phyloP scores from a whole-genome alignment of 2,113 vertebrate species.

The Grallaria varia region DNA sequence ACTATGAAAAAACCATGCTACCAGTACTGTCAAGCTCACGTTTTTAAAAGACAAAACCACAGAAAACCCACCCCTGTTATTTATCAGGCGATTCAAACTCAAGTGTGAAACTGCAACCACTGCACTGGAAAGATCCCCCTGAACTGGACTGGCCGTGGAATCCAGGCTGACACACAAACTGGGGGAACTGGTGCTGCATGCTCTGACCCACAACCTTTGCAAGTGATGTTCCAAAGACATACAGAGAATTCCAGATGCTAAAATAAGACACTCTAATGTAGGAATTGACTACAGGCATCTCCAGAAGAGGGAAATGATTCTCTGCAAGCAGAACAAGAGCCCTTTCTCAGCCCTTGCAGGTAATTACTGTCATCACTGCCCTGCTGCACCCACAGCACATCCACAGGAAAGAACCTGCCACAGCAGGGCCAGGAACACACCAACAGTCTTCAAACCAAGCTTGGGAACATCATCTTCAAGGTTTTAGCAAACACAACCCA shows the following conservation, averaged over 20 bases:
- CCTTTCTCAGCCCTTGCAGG: not conserved
- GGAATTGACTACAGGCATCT: not conserved
- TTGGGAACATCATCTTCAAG: not conserved
- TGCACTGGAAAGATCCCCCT: not conserved
- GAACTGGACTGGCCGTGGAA: rapidly evolving
- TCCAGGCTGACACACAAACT: not conserved
- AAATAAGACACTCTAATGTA: not conserved
- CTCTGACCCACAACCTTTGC: not conserved
- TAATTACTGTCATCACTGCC: not conserved
- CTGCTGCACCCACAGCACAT: not conserved
- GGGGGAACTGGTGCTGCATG: not conserved
- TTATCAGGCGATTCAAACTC: not conserved
- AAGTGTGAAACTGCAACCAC: not conserved
- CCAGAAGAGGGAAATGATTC: not conserved
- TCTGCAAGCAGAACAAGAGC: not conserved
- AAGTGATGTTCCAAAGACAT: not conserved
- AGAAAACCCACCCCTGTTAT: not conserved
- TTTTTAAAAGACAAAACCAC: not conserved
- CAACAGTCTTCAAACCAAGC: not conserved
- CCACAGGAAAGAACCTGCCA: not conserved
- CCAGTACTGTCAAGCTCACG: not conserved
- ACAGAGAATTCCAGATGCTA: not conserved
- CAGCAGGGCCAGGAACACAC: not conserved
- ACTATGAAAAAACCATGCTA: not conserved
- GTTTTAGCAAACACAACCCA: not conserved